Conservation (phyloP, 1,140 invertebrate species). For the Conus betulinus region DNA sequence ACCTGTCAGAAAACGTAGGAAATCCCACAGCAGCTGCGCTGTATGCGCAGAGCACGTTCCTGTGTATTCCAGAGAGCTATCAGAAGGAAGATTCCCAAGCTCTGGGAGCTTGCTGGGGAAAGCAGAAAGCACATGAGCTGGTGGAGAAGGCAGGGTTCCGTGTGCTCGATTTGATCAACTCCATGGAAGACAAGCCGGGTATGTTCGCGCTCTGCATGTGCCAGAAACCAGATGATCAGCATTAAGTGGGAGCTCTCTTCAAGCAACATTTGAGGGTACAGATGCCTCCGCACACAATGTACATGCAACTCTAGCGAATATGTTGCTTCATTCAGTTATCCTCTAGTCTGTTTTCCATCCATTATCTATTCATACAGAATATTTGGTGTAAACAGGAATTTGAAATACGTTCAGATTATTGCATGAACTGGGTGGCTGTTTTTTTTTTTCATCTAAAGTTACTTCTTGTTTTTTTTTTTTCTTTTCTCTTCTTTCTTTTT, state of each 20-base stretch:
- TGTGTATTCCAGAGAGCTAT: conserved; percentile 44
- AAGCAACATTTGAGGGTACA: background rate
- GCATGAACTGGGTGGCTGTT: too few relatives aligned
- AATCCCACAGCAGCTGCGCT: conserved; percentile 54
- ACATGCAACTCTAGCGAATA: too few relatives aligned
- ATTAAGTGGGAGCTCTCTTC: background rate
- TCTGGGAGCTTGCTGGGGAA: conserved; percentile 45
- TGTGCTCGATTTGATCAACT: background rate
- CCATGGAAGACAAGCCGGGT: background rate
- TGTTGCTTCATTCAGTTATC: too few relatives aligned
- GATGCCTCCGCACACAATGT: too few relatives aligned
- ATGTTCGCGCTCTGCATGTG: background rate
- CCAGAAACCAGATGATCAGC: background rate
- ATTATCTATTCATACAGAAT: too few relatives aligned
- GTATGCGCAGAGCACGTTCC: conserved; percentile 43
- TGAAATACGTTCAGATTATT: too few relatives aligned
- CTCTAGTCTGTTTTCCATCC: too few relatives aligned
- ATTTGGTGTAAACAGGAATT: too few relatives aligned
- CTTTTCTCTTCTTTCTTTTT: too few relatives aligned
- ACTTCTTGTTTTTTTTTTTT: too few relatives aligned
- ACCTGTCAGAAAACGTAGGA: conserved; percentile 45
- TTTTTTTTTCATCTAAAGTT: too few relatives aligned
- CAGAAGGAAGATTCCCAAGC: conserved; percentile 34
- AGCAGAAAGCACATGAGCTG: background rate
- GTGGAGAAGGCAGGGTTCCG: background rate